Conservation (phyloP, 2,113 vertebrate genomes). For the Vidua chalybeata region DNA sequence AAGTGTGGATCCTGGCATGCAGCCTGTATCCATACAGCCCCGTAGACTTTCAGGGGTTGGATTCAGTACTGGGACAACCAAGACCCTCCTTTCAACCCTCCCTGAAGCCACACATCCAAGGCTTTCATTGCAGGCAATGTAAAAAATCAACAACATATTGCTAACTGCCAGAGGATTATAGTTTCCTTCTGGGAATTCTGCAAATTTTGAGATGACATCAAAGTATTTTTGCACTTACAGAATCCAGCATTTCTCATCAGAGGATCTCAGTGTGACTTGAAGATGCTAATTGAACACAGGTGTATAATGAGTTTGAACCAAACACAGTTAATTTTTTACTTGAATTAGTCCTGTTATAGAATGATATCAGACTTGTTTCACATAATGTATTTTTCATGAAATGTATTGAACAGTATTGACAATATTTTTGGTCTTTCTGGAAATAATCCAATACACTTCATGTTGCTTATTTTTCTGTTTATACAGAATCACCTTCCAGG, state of each 20-base stretch:
- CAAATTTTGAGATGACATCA: not conserved
- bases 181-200: not conserved
- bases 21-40: not conserved
- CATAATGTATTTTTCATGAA: not conserved
- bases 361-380: not conserved
- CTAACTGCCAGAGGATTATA: not conserved
- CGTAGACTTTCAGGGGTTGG: not conserved
- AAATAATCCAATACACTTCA: not conserved
- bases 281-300: not conserved
- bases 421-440: not conserved
- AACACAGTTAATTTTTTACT: not conserved
- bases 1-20: not conserved
- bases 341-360: not conserved
- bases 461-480: not conserved
- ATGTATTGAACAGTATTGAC: not conserved
- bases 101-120: not conserved
- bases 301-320: not conserved
- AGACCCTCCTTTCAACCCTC: not conserved
- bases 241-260: not conserved
- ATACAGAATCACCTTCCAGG: not conserved
- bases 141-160: not conserved
- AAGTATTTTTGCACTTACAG: not conserved
- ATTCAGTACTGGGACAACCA: not conserved
- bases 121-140: not conserved
- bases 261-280: not conserved